Conservation (phyloP, 2,113 vertebrate genomes). For the Noturus placidus region DNA sequence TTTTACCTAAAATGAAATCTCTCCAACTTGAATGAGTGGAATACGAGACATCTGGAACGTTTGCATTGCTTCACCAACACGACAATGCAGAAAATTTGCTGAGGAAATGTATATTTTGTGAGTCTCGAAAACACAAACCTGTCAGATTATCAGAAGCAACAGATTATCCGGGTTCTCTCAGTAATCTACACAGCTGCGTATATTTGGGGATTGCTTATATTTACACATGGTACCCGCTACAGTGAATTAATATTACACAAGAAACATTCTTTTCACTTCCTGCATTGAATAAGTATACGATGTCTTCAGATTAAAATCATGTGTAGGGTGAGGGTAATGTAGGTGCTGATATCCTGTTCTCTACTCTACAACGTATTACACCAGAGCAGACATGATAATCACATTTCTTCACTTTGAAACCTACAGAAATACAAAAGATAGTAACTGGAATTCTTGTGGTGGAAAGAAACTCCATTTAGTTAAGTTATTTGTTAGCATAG, state of each 20-base stretch:
- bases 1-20: constrained; percentile 16
- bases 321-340: not conserved
- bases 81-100: not conserved
- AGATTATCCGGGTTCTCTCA: not conserved
- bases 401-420: not conserved
- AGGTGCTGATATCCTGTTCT: not conserved
- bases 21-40: not conserved
- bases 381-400: not conserved
- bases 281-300: not conserved
- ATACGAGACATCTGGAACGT: not conserved
- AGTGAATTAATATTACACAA: not conserved
- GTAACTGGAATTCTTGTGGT: constrained; percentile 15
- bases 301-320: not conserved
- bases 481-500: constrained; percentile 40
- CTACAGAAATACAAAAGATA: constrained; percentile 1
- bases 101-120: not conserved
- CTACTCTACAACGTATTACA: not conserved
- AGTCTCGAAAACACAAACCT: constrained; percentile 12
- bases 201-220: constrained; percentile 27
- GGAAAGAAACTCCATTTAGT: constrained; percentile 34
- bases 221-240: not conserved
- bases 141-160: not conserved
- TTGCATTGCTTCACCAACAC: not conserved
- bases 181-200: not conserved
- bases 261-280: constrained; percentile 20